A percentile compares a stretch with the other conserved stretches of the same genome.
phyloP scores from a whole-genome alignment of 2,113 vertebrate genomes.

The Platycercus adscitus region DNA sequence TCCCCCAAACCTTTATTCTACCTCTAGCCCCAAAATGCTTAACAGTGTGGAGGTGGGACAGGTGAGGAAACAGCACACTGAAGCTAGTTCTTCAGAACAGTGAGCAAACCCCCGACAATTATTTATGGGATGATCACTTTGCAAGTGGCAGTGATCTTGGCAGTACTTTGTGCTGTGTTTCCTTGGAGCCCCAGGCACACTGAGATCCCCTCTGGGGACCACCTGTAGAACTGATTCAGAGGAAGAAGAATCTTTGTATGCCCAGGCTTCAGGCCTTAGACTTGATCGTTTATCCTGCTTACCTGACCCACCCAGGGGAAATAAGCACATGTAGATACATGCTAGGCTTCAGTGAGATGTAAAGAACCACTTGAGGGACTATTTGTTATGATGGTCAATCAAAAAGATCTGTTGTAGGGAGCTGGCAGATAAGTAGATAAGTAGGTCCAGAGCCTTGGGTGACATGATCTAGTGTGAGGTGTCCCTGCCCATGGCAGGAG shows the following conservation, averaged over 20 bases:
- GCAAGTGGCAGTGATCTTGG: neutral
- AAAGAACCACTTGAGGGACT: neutral
- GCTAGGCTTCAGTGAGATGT: neutral
- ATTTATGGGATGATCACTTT: neutral
- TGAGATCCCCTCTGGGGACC: neutral
- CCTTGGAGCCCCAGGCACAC: neutral
- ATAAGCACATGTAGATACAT: fast-evolving
- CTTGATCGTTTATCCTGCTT: neutral
- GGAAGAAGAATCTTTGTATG: neutral
- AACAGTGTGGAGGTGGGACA: neutral
- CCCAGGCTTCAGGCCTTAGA: neutral
- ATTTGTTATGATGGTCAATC: neutral
- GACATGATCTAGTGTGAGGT: neutral
- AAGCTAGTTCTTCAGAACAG: neutral
- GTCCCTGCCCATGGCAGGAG: neutral
- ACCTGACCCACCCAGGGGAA: neutral
- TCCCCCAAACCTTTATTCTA: neutral
- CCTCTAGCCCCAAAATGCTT: neutral
- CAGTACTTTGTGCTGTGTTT: neutral
- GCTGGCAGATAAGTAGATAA: neutral
- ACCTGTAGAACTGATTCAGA: neutral
- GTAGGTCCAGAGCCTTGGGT: neutral
- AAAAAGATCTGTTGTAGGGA: neutral
- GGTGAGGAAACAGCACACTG: neutral
- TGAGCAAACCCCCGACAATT: neutral